Evolutionary conservation across 2,797 vertebrate species (phyloP).

Genomic region (Carduelis carduelis): DNA sequence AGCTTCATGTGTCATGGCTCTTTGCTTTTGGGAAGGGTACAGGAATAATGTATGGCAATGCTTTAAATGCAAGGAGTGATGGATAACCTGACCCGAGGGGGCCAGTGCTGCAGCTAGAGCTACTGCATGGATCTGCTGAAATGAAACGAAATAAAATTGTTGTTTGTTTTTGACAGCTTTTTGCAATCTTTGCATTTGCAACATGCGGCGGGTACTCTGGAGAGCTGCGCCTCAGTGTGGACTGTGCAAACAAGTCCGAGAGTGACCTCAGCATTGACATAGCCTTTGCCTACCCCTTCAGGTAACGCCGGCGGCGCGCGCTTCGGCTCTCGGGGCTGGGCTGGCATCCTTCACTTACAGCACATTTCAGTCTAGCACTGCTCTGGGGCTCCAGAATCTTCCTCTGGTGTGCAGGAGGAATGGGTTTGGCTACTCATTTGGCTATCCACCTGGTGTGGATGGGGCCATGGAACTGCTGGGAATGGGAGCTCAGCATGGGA

Average conservation of each 20-base stretch:
- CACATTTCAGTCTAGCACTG: neutral
- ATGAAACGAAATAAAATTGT: neutral
- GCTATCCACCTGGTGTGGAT: neutral
- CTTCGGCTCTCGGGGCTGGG: neutral
- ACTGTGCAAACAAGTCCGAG: conserved; percentile 94
- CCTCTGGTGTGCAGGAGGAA: neutral
- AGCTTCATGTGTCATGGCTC: neutral
- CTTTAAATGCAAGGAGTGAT: neutral
- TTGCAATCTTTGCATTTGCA: conserved; percentile 98
- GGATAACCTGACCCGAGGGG: neutral
- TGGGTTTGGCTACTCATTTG: neutral
- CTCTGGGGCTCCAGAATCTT: neutral
- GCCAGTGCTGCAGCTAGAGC: neutral
- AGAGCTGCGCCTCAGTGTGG: conserved; percentile 92
- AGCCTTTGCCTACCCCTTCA: conserved; percentile 93
- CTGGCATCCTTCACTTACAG: accelerated
- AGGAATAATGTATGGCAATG: neutral
- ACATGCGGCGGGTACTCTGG: conserved; percentile 98
- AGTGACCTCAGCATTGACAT: conserved; percentile 94
- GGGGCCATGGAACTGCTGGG: neutral
- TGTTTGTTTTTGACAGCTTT: conserved; percentile 82
- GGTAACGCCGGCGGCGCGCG: conserved; percentile 71
- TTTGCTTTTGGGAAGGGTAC: neutral
- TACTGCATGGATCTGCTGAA: neutral
- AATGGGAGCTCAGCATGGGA: neutral